phyloP scores from a whole-genome alignment of 2,113 vertebrate species.

The Pyrgilauda ruficollis region DNA sequence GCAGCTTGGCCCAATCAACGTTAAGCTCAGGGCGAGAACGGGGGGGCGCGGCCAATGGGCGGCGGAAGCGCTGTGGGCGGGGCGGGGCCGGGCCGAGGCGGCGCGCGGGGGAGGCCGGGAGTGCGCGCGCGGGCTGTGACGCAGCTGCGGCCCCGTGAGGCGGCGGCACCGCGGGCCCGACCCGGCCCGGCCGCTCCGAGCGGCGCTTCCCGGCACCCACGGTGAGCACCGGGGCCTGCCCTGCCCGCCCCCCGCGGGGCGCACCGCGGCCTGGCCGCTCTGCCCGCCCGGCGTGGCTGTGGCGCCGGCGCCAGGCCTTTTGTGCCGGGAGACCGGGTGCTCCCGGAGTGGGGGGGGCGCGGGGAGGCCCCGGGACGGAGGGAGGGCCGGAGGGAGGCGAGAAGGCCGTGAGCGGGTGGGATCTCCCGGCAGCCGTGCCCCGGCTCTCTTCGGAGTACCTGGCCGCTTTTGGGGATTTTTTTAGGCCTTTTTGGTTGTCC shows the following conservation, averaged over 20 bases:
- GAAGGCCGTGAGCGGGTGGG: neutral
- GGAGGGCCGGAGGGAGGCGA: neutral
- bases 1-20: too few relatives aligned
- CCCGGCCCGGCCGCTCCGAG: neutral
- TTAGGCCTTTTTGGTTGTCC: neutral
- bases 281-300: accelerated
- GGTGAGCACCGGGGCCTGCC: neutral
- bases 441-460: too few relatives aligned
- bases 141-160: neutral
- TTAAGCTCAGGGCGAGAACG: too few relatives aligned
- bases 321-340: neutral
- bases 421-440: neutral
- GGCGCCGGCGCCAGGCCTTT: neutral
- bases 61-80: too few relatives aligned
- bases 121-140: neutral
- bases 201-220: neutral
- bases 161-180: neutral
- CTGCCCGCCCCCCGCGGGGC: too few relatives aligned
- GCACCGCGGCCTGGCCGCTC: neutral
- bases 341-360: too few relatives aligned
- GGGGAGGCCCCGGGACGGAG: neutral
- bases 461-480: too few relatives aligned
- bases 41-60: too few relatives aligned
- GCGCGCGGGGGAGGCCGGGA: too few relatives aligned
- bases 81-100: too few relatives aligned